Conservation (phyloP, 2,797 vertebrate genomes). For the Enteromius treurensis region DNA sequence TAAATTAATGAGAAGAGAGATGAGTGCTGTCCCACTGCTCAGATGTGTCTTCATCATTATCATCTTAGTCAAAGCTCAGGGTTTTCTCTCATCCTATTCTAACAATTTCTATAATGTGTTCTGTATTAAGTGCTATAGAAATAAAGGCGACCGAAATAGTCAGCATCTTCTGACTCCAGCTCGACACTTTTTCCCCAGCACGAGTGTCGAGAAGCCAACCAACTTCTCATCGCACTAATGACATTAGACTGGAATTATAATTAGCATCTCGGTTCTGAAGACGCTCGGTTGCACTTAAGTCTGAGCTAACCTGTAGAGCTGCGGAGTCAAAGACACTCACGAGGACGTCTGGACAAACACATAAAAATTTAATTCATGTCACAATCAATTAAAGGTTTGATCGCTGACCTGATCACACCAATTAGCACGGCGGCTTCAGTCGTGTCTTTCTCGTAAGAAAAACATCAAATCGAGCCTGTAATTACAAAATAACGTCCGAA, state of each 20-base stretch:
- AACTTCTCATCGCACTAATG: neutral
- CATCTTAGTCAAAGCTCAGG: conserved; percentile 69
- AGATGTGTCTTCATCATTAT: conserved; percentile 73
- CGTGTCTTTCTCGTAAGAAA: conserved; percentile 54
- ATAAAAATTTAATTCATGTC: conserved; percentile 49
- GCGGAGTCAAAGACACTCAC: neutral
- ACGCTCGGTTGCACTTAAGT: neutral
- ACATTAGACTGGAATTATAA: conserved; percentile 23
- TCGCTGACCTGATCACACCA: conserved; percentile 67
- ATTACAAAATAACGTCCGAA: conserved; percentile 81
- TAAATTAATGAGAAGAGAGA: neutral
- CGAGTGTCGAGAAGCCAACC: neutral
- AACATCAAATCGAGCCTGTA: conserved; percentile 66
- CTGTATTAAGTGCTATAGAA: neutral
- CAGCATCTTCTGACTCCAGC: conserved; percentile 72
- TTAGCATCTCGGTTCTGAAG: conserved; percentile 35
- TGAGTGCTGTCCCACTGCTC: conserved; percentile 39
- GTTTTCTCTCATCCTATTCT: conserved; percentile 76
- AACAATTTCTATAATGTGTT: conserved; percentile 49
- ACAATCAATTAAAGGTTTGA: conserved; percentile 72
- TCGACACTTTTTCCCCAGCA: conserved; percentile 67
- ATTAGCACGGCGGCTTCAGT: conserved; percentile 71
- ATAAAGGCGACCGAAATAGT: conserved; percentile 61
- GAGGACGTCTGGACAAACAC: neutral
- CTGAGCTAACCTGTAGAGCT: neutral